Conservation (phyloP, 1,140 invertebrate genomes). For the Halictus rubicundus region DNA sequence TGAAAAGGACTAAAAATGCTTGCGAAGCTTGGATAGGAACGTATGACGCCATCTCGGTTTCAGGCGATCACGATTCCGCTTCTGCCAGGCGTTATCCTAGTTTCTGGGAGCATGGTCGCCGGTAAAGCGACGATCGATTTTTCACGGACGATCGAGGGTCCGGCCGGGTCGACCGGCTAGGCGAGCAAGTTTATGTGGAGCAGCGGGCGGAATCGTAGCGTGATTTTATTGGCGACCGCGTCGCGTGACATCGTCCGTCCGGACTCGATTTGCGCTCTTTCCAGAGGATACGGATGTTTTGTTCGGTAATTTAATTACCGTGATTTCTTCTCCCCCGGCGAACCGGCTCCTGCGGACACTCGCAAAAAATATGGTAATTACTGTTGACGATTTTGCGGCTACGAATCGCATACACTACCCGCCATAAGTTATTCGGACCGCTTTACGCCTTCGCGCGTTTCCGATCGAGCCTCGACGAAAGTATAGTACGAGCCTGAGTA, state of each 20-base stretch:
- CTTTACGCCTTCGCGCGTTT: too few species aligned
- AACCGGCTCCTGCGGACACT: constrained; percentile 35
- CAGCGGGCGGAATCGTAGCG: constrained; percentile 26
- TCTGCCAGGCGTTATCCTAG: constrained; percentile 26
- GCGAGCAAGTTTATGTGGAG: constrained; percentile 22
- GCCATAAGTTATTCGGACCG: too few species aligned
- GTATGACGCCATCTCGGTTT: constrained; percentile 33
- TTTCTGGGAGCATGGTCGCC: constrained; percentile 1
- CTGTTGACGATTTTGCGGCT: constrained; percentile 28
- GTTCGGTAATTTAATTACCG: constrained; percentile 46
- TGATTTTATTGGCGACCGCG: constrained; percentile 25
- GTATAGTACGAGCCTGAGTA: too few species aligned
- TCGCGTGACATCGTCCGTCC: constrained; percentile 26
- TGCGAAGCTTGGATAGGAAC: too few species aligned
- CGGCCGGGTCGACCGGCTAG: not conserved
- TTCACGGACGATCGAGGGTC: not conserved
- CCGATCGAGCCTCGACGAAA: too few species aligned
- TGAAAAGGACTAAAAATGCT: too few species aligned
- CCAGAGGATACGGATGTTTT: constrained; percentile 36
- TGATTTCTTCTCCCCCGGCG: constrained; percentile 1
- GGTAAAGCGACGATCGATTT: constrained; percentile 9
- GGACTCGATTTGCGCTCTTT: constrained; percentile 10
- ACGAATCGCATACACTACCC: constrained; percentile 13
- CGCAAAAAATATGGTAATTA: constrained; percentile 37
- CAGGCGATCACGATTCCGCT: constrained; percentile 5